These are phyloP conservation scores for Cetonia aurata DNA, from an alignment of 2,888 invertebrate species.

Conservation along the genomic window DNA sequence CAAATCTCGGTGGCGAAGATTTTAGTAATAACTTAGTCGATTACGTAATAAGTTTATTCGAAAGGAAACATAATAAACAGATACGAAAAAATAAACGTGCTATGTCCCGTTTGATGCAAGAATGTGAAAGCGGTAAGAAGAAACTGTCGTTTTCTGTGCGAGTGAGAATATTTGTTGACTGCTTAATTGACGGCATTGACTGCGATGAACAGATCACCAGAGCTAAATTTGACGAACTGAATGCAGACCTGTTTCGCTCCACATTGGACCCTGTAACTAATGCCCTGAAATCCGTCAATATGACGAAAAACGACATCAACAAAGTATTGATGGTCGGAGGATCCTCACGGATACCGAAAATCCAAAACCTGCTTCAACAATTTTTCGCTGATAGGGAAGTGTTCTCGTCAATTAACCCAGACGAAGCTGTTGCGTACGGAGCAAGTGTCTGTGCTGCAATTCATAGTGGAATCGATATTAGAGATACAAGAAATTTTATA, in stretches of 20 bases:
- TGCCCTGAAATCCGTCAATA: constrained; percentile 48
- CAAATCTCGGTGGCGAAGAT: constrained; percentile 56
- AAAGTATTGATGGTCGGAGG: constrained; percentile 57
- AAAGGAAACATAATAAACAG: constrained; percentile 47
- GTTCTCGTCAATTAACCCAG: constrained; percentile 53
- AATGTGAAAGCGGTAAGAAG: constrained; percentile 51
- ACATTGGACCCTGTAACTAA: constrained; percentile 50
- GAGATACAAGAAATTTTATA: constrained; percentile 30
- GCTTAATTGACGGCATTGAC: constrained; percentile 9
- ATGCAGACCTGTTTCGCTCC: constrained; percentile 47
- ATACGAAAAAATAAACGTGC: constrained; percentile 40
- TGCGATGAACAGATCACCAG: constrained; percentile 45
- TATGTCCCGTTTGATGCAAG: constrained; percentile 47
- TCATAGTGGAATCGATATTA: constrained; percentile 47
- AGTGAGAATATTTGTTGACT: constrained; percentile 39
- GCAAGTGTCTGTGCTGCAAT: constrained; percentile 53
- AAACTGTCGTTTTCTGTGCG: constrained; percentile 46
- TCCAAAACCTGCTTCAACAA: constrained; percentile 49
- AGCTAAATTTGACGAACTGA: constrained; percentile 53
- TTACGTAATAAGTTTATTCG: constrained; percentile 45
- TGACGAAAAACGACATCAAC: constrained; percentile 50
- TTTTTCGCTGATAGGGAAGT: constrained; percentile 51
- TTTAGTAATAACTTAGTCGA: constrained; percentile 52
- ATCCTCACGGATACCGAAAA: constrained; percentile 55
- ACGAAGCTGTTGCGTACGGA: constrained; percentile 57